phyloP scores from a whole-genome alignment of 2,113 vertebrate genomes.

The Cavia aperea region DNA sequence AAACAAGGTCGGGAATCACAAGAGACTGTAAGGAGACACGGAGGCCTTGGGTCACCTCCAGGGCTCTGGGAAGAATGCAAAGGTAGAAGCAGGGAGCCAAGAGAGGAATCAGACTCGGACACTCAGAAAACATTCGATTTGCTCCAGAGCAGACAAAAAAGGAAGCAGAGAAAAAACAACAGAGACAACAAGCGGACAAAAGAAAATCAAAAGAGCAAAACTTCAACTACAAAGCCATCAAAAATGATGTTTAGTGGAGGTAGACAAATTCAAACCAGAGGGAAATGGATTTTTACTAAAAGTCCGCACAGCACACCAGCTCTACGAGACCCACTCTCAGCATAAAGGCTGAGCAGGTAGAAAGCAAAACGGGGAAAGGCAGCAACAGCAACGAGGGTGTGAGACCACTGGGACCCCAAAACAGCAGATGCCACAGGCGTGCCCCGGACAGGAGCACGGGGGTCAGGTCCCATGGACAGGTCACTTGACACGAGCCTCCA shows the following conservation, averaged over 20 bases:
- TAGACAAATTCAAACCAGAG: neutral
- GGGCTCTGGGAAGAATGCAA: neutral
- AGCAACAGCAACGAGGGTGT: neutral
- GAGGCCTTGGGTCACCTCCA: neutral
- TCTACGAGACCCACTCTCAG: neutral
- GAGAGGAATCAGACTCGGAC: neutral
- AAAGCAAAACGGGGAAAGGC: neutral
- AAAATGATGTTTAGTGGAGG: neutral
- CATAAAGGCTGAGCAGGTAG: neutral
- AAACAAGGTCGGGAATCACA: neutral
- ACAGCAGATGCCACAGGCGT: neutral
- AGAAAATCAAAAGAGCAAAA: neutral
- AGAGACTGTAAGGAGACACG: neutral
- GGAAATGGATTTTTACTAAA: neutral
- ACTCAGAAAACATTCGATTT: neutral
- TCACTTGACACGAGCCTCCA: neutral
- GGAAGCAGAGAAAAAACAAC: neutral
- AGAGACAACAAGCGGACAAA: neutral
- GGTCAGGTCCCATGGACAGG: neutral
- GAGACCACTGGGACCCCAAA: neutral
- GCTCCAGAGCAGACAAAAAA: neutral
- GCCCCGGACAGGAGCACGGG: neutral
- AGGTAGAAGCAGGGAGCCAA: neutral
- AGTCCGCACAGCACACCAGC: neutral
- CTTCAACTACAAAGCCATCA: neutral